Base-by-base conservation (phyloP, 1,140 invertebrate species). In the Dermatophagoides farinae region DNA sequence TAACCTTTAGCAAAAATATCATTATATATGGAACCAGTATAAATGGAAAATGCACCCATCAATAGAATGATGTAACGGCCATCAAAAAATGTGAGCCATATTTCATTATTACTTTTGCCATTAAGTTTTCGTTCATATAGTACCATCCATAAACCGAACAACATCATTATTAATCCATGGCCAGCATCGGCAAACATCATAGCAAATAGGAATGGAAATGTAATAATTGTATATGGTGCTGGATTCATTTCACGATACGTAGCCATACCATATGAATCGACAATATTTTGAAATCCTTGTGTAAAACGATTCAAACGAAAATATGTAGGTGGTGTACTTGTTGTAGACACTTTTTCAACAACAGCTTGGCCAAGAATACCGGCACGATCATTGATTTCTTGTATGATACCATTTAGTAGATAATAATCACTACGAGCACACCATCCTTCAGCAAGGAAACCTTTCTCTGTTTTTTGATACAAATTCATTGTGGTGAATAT, bases 211-310 rank as follows among this genome's bases (percentile, higher is more conserved):
- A 97, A 97, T 31, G 93, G 93, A 74, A 97, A 97, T 0, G 88
- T 92, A 59, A 97, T 88, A 68, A 88, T 88, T 0, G 89, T 90
- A 71, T 88, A 96, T 0, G 88, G 77, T 52, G 86, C 86, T 70
- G 93, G 90, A 77, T 96, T 96, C 59, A 88, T 83, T 75, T 97
- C 93, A 60, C 88, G 77, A 71, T 97, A 97, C 6, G 81, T 82
- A 44, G 92, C 89, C 38, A 97, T 81, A 60, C 92, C 93, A 68
- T 97, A 97, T 0, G 91, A 80, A 72, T 97, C 89, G 62, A 97
- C 90, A 62, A 97, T 78, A 68, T 80, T 84, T 74, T 97, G 93
- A 75, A 97, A 97, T 39, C 86, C 91, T 67, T 78, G 77, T 0
- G 93, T 97, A 70, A 97, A 96, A 18, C 66, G 57, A 31, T 63